These are phyloP conservation scores for Argynnis bischoffii DNA, from an alignment of 2,888 invertebrate species.

Conservation along the genomic window DNA sequence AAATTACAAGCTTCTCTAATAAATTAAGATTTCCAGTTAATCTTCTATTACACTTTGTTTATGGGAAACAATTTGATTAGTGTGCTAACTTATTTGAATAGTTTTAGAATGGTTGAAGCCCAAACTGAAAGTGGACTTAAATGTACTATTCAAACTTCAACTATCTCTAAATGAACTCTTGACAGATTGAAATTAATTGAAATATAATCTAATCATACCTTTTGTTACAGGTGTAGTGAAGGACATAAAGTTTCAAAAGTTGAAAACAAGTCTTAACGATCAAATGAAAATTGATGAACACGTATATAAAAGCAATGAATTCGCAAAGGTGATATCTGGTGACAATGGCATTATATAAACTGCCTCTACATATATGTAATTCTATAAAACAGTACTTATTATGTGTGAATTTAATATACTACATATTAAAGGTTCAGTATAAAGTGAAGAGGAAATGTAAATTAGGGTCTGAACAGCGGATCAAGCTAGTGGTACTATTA, in stretches of 20 bases:
- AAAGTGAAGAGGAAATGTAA: conserved; percentile 44
- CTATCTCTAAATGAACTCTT: conserved; percentile 22
- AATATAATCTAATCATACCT: conserved; percentile 27
- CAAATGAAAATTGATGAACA: conserved; percentile 42
- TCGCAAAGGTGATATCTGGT: conserved; percentile 74
- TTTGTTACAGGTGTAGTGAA: conserved; percentile 61
- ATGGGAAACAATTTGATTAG: conserved; percentile 21
- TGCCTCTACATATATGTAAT: conserved; percentile 77
- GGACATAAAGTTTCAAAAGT: conserved; percentile 18
- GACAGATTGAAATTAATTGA: conserved; percentile 33
- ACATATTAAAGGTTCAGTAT: conserved; percentile 40
- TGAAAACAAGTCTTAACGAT: conserved; percentile 33
- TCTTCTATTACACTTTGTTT: conserved; percentile 21
- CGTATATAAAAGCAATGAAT: conserved; percentile 67
- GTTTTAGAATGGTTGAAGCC: conserved; percentile 22
- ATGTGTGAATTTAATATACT: conserved; percentile 32
- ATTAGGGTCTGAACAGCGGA: conserved; percentile 49
- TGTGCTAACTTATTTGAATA: conserved; percentile 24
- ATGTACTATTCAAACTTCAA: conserved; percentile 24
- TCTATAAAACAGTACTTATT: conserved; percentile 74
- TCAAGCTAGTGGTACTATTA: conserved; percentile 62
- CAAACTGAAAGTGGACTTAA: conserved; percentile 26
- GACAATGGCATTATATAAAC: conserved; percentile 75
- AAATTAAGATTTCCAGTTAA: conserved; percentile 17
- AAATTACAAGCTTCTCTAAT: conserved; percentile 10